phyloP scores from a whole-genome alignment of 2,888 invertebrate genomes.

The Thera britannica region DNA sequence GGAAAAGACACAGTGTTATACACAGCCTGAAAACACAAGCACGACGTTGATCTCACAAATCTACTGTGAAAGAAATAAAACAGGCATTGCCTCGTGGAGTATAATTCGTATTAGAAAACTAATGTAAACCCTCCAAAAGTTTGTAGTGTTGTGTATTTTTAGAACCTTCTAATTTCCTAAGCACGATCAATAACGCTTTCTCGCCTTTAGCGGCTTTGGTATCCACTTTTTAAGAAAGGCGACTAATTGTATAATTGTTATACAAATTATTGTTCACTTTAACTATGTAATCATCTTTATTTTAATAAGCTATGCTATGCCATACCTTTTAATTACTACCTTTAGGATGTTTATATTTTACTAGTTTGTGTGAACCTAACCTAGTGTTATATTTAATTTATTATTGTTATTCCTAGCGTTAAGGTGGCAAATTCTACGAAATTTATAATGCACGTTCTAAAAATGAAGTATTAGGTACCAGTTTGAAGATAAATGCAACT shows the following conservation, averaged over 20 bases:
- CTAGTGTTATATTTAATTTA: slow-evolving; percentile 7
- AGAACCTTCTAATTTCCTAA: background rate
- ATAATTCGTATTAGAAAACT: background rate
- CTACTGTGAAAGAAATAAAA: background rate
- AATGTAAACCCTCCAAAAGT: background rate
- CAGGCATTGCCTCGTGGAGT: background rate
- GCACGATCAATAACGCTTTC: background rate
- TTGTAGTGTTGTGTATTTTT: background rate
- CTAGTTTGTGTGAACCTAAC: background rate
- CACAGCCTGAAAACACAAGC: background rate
- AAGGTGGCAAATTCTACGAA: background rate
- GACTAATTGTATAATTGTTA: background rate
- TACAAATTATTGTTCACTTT: background rate
- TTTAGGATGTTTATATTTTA: slow-evolving; percentile 8
- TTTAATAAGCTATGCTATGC: background rate
- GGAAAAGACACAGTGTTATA: background rate
- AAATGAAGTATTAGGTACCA: no score
- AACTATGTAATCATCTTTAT: background rate
- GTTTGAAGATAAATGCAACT: background rate
- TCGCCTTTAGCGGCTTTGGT: no score
- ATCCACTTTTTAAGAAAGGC: no score
- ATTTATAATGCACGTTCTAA: background rate
- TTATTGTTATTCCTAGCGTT: slow-evolving; percentile 5
- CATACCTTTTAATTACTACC: background rate
- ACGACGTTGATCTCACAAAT: background rate